phyloP scores from a whole-genome alignment of 2,888 invertebrate genomes.

The Bombylius major region DNA sequence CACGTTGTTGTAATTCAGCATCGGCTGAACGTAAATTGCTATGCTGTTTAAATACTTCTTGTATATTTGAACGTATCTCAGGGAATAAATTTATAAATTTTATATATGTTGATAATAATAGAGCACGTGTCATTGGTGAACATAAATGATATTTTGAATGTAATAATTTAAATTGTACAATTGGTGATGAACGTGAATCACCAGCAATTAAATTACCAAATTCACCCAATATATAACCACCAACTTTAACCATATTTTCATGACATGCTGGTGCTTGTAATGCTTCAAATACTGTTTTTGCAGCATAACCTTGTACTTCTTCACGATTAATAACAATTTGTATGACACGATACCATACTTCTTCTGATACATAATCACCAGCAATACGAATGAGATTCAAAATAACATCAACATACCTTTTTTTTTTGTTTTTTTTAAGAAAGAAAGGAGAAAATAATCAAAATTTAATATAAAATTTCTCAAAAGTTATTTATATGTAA shows the following conservation, averaged over 20 bases:
- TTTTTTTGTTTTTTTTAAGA: constrained; percentile 17
- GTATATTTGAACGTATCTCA: constrained; percentile 91
- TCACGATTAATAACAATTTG: constrained; percentile 99
- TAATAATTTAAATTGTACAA: constrained; percentile 93
- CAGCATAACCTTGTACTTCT: constrained; percentile 99
- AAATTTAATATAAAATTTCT: background rate
- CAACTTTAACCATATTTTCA: constrained; percentile 99
- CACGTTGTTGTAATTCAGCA: constrained; percentile 95
- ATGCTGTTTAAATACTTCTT: constrained; percentile 87
- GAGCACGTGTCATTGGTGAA: constrained; percentile 90
- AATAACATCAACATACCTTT: constrained; percentile 80
- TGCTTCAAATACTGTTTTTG: constrained; percentile 99
- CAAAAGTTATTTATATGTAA: background rate
- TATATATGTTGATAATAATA: constrained; percentile 94
- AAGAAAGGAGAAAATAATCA: background rate
- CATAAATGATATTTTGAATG: constrained; percentile 99
- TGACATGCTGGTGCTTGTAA: constrained; percentile 98
- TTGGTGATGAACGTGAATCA: constrained; percentile 91
- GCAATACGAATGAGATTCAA: constrained; percentile 97
- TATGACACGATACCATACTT: constrained; percentile 99
- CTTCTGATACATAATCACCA: constrained; percentile 98
- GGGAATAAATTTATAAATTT: constrained; percentile 99
- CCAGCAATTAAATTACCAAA: constrained; percentile 99
- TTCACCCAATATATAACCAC: constrained; percentile 97
- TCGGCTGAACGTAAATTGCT: constrained; percentile 95